These are phyloP conservation scores for Adelosebastes latens DNA, from an alignment of 2,797 vertebrate species.

Conservation along the genomic window DNA sequence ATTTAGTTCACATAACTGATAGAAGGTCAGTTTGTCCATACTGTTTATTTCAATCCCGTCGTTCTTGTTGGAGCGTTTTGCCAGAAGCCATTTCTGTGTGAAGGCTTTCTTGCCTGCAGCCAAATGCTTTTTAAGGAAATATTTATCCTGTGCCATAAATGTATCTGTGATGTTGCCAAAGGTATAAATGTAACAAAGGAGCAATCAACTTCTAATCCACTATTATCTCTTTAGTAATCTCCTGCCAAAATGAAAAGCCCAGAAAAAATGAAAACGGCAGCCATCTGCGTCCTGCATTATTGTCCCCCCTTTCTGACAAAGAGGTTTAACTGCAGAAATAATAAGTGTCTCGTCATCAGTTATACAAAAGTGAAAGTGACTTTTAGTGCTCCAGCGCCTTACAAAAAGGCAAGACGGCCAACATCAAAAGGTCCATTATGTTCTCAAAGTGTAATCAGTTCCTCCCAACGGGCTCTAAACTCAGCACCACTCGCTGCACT, in stretches of 20 bases:
- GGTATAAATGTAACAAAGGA: background rate
- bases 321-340: background rate
- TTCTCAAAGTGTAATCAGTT: conserved; percentile 62
- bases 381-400: background rate
- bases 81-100: background rate
- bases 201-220: background rate
- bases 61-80: background rate
- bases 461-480: conserved; percentile 55
- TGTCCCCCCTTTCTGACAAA: background rate
- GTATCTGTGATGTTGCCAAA: background rate
- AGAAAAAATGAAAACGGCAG: background rate
- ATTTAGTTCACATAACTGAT: background rate
- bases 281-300: background rate
- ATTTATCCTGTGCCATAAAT: background rate
- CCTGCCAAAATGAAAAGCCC: background rate
- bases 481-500: conserved; percentile 50
- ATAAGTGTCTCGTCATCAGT: background rate
- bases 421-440: conserved; percentile 53
- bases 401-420: background rate
- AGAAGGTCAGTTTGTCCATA: background rate
- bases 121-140: background rate
- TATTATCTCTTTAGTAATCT: background rate
- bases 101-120: background rate
- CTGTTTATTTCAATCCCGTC: background rate
- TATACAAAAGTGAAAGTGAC: background rate